These are phyloP conservation scores for Anastrepha ludens DNA, from an alignment of 1,140 invertebrate species.

Conservation along the genomic window DNA sequence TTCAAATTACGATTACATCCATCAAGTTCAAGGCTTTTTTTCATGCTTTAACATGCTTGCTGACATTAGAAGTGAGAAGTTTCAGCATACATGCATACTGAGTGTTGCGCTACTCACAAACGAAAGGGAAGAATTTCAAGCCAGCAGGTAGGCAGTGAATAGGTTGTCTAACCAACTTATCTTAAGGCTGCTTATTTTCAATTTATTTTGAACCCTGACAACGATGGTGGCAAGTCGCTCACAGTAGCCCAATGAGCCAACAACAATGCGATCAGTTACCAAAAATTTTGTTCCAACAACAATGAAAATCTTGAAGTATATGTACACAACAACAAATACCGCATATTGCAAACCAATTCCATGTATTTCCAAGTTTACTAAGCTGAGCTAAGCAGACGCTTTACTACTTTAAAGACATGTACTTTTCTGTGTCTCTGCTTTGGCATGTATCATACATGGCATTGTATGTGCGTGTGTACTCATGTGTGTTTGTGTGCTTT, in stretches of 20 bases:
- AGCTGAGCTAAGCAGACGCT: conserved; percentile 12
- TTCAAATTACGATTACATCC: too few relatives aligned
- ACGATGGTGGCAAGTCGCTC: not conserved
- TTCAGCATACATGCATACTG: too few relatives aligned
- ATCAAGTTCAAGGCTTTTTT: too few relatives aligned
- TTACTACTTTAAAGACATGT: not conserved
- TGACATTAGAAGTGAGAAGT: too few relatives aligned
- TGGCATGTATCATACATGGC: too few relatives aligned
- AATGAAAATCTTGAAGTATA: not conserved
- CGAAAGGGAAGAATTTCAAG: too few relatives aligned
- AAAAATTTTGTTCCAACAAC: not conserved
- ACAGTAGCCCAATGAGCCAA: not conserved
- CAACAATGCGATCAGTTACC: not conserved
- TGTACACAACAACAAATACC: not conserved
- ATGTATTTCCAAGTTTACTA: not conserved
- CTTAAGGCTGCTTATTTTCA: conserved; percentile 32
- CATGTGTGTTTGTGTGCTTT: not conserved
- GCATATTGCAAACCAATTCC: not conserved
- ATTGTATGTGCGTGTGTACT: not conserved
- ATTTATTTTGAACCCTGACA: not conserved
- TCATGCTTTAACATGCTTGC: not conserved
- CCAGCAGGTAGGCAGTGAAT: too few relatives aligned
- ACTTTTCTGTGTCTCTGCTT: too few relatives aligned
- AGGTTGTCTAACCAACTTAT: not conserved
- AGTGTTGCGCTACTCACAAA: too few relatives aligned